Percentiles rank a stretch among this genome's conserved stretches.
phyloP scores from a whole-genome alignment of 2,888 invertebrate genomes.

The Leucoptera coffeella region DNA sequence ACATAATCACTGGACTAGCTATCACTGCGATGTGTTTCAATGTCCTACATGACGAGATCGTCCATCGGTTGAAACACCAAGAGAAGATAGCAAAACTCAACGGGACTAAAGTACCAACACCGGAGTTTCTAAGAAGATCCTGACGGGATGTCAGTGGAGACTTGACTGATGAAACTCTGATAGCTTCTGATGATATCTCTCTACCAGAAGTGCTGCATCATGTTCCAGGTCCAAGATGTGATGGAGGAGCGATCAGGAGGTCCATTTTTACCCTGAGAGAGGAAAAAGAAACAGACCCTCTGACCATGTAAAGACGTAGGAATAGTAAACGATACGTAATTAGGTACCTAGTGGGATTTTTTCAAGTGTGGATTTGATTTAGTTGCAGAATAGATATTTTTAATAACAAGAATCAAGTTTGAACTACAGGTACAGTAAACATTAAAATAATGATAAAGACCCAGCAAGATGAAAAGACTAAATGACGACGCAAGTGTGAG shows the following conservation, averaged over 20 bases:
- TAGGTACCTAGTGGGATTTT: too few relatives aligned
- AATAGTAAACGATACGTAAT: too few relatives aligned
- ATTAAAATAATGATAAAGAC: too few relatives aligned
- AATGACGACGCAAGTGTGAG: too few relatives aligned
- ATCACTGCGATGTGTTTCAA: conserved; percentile 89
- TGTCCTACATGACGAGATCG: conserved; percentile 82
- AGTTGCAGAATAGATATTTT: too few relatives aligned
- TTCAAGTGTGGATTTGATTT: too few relatives aligned
- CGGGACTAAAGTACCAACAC: conserved; percentile 31
- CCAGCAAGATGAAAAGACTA: too few relatives aligned
- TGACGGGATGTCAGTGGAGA: conserved; percentile 41
- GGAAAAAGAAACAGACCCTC: conserved; percentile 20
- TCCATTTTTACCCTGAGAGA: conserved; percentile 24
- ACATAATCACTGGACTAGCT: conserved; percentile 84
- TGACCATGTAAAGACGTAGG: too few relatives aligned
- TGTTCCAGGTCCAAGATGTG: conserved; percentile 24
- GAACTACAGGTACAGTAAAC: too few relatives aligned
- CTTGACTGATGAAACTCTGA: conserved; percentile 32
- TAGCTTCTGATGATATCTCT: conserved; percentile 31
- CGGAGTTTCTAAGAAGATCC: conserved; percentile 38
- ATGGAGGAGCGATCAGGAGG: conserved; percentile 30
- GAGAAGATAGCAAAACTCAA: conserved; percentile 31
- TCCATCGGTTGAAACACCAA: conserved; percentile 67
- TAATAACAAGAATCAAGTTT: too few relatives aligned
- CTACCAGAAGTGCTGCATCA: conserved; percentile 44